These are phyloP conservation scores for Brachionus asplanchnoidis DNA, from an alignment of 1,140 invertebrate genomes.

Conservation along the genomic window DNA sequence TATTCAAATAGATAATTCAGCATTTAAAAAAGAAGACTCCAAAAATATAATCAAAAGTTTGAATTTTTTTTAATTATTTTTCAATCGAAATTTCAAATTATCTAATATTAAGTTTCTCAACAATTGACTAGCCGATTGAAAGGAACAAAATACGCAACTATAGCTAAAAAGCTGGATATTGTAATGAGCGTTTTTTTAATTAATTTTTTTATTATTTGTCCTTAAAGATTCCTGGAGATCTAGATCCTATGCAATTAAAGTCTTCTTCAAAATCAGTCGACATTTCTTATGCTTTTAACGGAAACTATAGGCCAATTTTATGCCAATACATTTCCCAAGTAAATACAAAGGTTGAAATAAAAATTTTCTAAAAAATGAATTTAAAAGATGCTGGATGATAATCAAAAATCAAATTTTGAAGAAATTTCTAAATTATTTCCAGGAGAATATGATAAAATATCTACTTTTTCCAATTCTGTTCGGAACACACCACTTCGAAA, in stretches of 20 bases:
- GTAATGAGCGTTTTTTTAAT: not conserved
- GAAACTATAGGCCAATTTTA: conserved; percentile 28
- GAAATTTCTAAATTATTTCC: conserved; percentile 22
- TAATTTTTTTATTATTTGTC: not conserved
- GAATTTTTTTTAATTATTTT: not conserved
- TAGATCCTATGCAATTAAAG: not conserved
- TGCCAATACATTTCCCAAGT: conserved; percentile 23
- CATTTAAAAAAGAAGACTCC: conserved; percentile 26
- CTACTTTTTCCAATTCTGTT: not conserved
- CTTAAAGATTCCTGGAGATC: not conserved
- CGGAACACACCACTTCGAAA: not conserved
- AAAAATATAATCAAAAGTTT: conserved; percentile 30
- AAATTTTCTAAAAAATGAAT: not conserved
- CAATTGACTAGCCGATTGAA: not conserved
- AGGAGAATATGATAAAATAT: conserved; percentile 26
- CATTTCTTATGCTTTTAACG: conserved; percentile 38
- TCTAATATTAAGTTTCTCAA: not conserved
- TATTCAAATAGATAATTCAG: not conserved
- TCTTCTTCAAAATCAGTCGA: conserved; percentile 15
- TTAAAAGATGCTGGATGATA: conserved; percentile 2
- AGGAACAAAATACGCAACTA: not conserved
- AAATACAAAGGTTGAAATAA: not conserved
- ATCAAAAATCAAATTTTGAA: conserved; percentile 19
- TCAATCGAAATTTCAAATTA: not conserved
- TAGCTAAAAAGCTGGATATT: conserved; percentile 17